Base-by-base conservation (phyloP, 2,888 invertebrate genomes). In the Emmelina monodactyla region DNA sequence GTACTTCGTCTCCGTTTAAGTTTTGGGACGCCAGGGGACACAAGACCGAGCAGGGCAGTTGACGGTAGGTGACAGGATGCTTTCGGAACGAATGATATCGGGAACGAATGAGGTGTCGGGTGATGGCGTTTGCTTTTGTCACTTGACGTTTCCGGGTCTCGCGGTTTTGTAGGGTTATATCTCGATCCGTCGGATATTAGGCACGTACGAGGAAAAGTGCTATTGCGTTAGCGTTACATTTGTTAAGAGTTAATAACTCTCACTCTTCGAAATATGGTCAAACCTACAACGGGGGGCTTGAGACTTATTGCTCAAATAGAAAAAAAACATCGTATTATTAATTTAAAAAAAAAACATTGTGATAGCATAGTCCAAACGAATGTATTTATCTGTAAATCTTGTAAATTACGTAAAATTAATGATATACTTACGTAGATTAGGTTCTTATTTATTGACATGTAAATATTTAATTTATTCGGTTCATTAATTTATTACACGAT, bases 221-320 rank as follows among this genome's bases (percentile, higher is more conserved):
- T 56, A 47, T 46, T 53, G 56, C 35, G 37, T 36, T 40, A 37
- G 32, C 37, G 35, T 40, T 40, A 41, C 47, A 41, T 47, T 46
- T 35, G 50, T 31, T 52, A 58, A 62, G 53, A 62, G 54, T 66
- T 71, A 79, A 79, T 78, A 73, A 67, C 78, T 78, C 71, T 58
- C 69, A 47, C 65, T 68, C 66, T 57, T 55, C 60, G 56, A 41
- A 41, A 48, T n/a, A n/a, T n/a, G 47, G 52, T 44, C 48, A 42
- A 39, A 41, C 43, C 37, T 39, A 34, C 37, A 44, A 42, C 50
- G 65, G 66, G 62, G 70, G 67, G 71, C 47, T 43, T 38, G 68
- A 60, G 75, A 76, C 73, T 75, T 78, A 78, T 78, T 78, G 59
- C 70, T 64, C 68, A n/a, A n/a, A n/a, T n/a, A n/a, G n/a, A n/a